These are phyloP conservation scores for Hoplostethus atlanticus DNA, from an alignment of 2,797 vertebrate species.

Conservation along the genomic window DNA sequence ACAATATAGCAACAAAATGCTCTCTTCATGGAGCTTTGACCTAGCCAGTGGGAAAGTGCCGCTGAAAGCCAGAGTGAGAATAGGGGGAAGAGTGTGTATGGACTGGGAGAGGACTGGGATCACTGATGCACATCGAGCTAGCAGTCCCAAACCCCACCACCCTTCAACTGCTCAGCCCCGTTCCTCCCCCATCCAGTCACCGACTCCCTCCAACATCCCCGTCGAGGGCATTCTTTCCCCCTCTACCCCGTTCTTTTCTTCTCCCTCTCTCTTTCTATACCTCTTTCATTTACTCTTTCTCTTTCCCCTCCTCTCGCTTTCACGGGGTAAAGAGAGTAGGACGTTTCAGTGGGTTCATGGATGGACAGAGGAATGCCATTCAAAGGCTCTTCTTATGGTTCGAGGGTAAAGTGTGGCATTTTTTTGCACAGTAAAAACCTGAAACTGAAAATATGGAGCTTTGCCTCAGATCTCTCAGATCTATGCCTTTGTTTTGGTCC, in stretches of 20 bases:
- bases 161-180: slow-evolving; percentile 42
- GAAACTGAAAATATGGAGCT: background rate
- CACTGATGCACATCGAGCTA: slow-evolving; percentile 69
- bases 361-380: slow-evolving; percentile 57
- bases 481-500: background rate
- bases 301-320: slow-evolving; percentile 40
- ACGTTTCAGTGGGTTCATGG: slow-evolving; percentile 47
- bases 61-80: slow-evolving; percentile 66
- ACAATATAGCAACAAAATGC: slow-evolving; percentile 67
- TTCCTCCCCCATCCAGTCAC: slow-evolving; percentile 25
- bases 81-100: slow-evolving; percentile 50
- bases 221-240: slow-evolving; percentile 58
- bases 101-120: slow-evolving; percentile 53
- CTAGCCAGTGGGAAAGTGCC: slow-evolving; percentile 63
- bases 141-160: slow-evolving; percentile 59
- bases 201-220: slow-evolving; percentile 45
- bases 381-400: slow-evolving; percentile 35
- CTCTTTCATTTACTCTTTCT: slow-evolving; percentile 60
- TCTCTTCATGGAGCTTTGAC: slow-evolving; percentile 68
- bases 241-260: slow-evolving; percentile 37
- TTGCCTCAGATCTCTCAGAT: background rate
- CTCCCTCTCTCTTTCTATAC: slow-evolving; percentile 48
- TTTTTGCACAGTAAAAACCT: slow-evolving; percentile 22
- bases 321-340: slow-evolving; percentile 35
- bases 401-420: slow-evolving; percentile 9